These are phyloP conservation scores for Laticauda colubrina DNA, from an alignment of 2,113 vertebrate genomes.

Conservation along the genomic window DNA sequence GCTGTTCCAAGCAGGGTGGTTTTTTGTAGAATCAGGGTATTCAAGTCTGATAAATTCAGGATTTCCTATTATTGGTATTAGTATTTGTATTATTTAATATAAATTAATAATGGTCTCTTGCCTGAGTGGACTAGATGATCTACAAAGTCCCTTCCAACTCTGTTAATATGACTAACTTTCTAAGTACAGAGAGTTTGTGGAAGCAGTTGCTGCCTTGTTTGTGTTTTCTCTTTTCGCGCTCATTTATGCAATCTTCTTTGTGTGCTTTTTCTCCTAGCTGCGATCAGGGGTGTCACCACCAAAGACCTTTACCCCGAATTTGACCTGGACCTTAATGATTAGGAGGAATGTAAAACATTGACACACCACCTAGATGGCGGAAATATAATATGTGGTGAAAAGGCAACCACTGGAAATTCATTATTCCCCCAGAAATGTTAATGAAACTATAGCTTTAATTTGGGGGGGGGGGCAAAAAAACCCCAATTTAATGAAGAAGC, in stretches of 20 bases:
- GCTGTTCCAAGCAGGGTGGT: too few species aligned
- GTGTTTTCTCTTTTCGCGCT: neutral
- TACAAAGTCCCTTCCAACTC: too few species aligned
- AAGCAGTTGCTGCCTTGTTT: neutral
- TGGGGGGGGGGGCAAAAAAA: neutral
- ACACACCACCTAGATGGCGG: accelerated
- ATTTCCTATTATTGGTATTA: too few species aligned
- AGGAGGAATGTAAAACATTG: neutral
- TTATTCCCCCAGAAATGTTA: neutral
- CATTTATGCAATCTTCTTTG: neutral
- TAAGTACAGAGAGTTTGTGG: neutral
- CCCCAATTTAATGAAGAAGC: neutral
- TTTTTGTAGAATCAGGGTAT: too few species aligned
- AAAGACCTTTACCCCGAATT: slow-evolving; percentile 88
- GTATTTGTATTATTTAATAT: too few species aligned
- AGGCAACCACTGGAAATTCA: neutral
- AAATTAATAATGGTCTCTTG: too few species aligned
- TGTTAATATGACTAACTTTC: too few species aligned
- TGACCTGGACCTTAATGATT: slow-evolving; percentile 86
- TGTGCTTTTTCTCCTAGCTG: slow-evolving; percentile 68
- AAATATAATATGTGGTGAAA: neutral
- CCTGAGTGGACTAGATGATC: too few species aligned
- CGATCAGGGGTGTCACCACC: slow-evolving; percentile 86
- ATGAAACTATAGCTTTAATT: neutral
- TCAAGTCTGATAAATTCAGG: too few species aligned